Evolutionary conservation across 2,888 invertebrate genomes (phyloP), one percentile per base, ranked within the genome.

Genomic region (Orthonychiurus folsomi): DNA sequence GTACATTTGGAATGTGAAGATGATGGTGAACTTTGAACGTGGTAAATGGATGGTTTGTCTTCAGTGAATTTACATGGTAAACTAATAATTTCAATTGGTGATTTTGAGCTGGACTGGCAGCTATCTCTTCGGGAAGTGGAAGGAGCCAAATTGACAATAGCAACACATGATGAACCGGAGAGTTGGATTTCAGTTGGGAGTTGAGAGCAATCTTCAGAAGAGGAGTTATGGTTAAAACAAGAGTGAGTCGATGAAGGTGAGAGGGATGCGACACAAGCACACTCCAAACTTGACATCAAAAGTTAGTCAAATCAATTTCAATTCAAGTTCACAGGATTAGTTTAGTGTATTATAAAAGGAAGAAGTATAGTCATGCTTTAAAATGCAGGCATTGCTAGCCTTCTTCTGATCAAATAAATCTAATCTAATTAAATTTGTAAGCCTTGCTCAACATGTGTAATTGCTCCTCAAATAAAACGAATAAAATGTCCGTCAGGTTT

Each of bases 41-140:
- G n/a, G n/a, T n/a, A n/a, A n/a, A n/a, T n/a, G 15, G 9, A 9
- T 9, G 37, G 37, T 9, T 52, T 20, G 24, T 20, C 3, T 12
- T n/a, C 9, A 20, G 5, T 23, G 52, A 20, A 52, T 52, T 5
- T 20, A 12, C 5, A 21, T 52, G 52, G 52, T 5, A 52, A 9
- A 23, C 21, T 21, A 52, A 52, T 52, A 52, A 52, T 52, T 52
- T 52, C 52, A 52, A 52, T 20, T 12, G 52, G 52, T 52, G 52
- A 52, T 52, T 20, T 52, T 52, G 52, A 52, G 52, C 9, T 52
- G 5, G 52, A 37, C 37, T 37, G 5, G 37, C 5, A 9, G 15
- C 37, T 37, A 5, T 37, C 37, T 9, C 37, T 5, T 9, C 37
- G 9, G 15, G 37, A 15, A 37, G 37, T 37, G 5, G 37, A 37